Evolutionary conservation across 2,888 invertebrate genomes (phyloP), one percentile per base, ranked within the genome.

Genomic region (Anoplius nigerrimus): DNA sequence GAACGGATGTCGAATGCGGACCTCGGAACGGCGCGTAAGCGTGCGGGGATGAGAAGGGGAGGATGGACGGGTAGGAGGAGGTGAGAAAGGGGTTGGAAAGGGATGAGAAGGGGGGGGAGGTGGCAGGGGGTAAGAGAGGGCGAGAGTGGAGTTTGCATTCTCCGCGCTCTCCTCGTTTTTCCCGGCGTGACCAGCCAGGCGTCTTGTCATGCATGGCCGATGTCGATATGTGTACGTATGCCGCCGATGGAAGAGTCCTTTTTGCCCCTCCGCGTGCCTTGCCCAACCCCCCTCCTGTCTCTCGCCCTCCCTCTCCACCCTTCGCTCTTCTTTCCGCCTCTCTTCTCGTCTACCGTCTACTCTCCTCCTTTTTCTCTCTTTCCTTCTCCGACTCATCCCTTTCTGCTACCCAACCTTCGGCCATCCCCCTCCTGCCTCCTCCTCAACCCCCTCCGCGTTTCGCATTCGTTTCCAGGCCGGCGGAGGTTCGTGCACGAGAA

Each of bases 111-210:
- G 42, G 42, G 34, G 18, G n/a, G 24, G 15, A 13, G 21, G 24
- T 20, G 24, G 21, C 20, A 53, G 53, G 21, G 24, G 5, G 46
- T 5, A 46, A 13, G 16, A 18, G 59, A 60, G 68, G 66, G 67
- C 16, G 46, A 6, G 68, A 67, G 63, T 53, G 62, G 69, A 68
- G 60, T 72, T 57, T 67, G 21, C 15, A 55, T 66, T 67, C 66
- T 48, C 48, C 48, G 48, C 16, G 48, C 16, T 48, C 18, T 48
- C 48, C 48, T 48, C 48, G 48, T 87, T 87, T 87, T 87, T 87
- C 83, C 73, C 80, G 84, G 84, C 86, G 84, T 86, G 87, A 78
- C 86, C 86, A 86, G 86, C 84, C 84, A 87, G 86, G 87, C 87
- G 86, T 87, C 81, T 78, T 82, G 81, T 83, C 84, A 86, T 86